Conservation (phyloP, 2,888 invertebrate genomes). For the Acanthosepion esculentum region DNA sequence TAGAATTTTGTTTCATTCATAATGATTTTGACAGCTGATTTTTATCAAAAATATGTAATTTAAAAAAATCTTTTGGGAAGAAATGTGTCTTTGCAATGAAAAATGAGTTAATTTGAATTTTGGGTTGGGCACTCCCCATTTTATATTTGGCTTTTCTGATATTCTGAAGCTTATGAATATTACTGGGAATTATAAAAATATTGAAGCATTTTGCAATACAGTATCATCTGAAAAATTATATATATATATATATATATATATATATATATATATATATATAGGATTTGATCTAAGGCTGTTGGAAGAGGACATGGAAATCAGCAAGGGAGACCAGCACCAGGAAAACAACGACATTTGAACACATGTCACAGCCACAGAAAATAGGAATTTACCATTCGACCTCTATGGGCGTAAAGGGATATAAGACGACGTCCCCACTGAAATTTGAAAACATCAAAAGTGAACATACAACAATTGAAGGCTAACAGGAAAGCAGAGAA, state of each 20-base stretch:
- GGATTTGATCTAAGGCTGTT: background rate
- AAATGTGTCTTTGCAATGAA: background rate
- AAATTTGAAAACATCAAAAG: slow-evolving; percentile 39
- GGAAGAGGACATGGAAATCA: background rate
- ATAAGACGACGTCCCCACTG: slow-evolving; percentile 44
- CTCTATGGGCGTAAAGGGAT: slow-evolving; percentile 42
- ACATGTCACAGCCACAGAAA: slow-evolving; percentile 33
- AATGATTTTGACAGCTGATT: too few relatives aligned
- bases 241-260: slow-evolving; percentile 12
- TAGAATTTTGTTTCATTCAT: too few relatives aligned
- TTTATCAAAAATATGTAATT: too few relatives aligned
- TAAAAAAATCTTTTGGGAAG: too few relatives aligned
- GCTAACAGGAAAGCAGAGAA: background rate
- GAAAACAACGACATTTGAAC: slow-evolving; percentile 4
- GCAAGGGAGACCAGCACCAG: slow-evolving; percentile 3
- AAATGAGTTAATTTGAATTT: background rate
- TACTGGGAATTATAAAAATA: background rate
- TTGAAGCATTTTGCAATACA: too few relatives aligned
- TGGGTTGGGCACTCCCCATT: background rate
- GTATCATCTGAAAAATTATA: slow-evolving; percentile 33
- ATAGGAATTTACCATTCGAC: slow-evolving; percentile 41
- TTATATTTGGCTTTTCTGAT: background rate
- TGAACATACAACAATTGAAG: background rate
- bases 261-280: background rate
- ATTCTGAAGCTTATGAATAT: background rate